Evolutionary conservation across 1,140 invertebrate genomes (phyloP), one percentile per base, ranked within the genome.

Genomic region (Ridgeia piscesae): DNA sequence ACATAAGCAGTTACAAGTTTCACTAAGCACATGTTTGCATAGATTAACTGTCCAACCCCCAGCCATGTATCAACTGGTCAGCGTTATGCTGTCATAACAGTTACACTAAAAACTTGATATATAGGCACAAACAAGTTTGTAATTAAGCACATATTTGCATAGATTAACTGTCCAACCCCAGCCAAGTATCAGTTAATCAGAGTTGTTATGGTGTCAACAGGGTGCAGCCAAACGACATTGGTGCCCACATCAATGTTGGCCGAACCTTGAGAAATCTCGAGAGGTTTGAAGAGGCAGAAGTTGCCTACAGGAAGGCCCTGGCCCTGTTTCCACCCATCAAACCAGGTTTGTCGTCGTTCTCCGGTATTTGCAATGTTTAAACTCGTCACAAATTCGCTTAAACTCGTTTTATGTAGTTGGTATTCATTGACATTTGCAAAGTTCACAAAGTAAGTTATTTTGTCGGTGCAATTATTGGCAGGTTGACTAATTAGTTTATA

Each of bases 211-310:
- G 35, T 91, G n/a, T 35, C n/a, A 11, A 91, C 93, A 97, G 97
- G 94, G 98, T 99, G 31, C 99, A 99, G 96, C 97, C 98, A 77
- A 98, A 99, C 95, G 99, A 99, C 96, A 98, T 99, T 91, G 98
- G 98, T 33, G 98, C 98, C 11, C 98, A 99, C 95, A 99, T 99
- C 93, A 99, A 99, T 96, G 98, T 99, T 11, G 99, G 99, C 6
- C 96, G 99, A 92, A 99, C 98, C 8, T 98, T 98, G 96, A 99
- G 98, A 95, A 98, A 98, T 95, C 96, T 99, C 48, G 98, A 99
- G 95, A 97, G 97, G 96, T 98, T 98, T 95, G 97, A 98, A 93
- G 98, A 99, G 96, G 99, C 99, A 0, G 98, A 99, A 96, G 97
- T 98, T 92, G 98, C 98, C 0, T 99, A 99, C 96, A 96, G 98